Percentiles rank a stretch among this genome's conserved stretches.
Conservation (phyloP, 1,140 invertebrate species). For the Paracyclopina nana region DNA sequence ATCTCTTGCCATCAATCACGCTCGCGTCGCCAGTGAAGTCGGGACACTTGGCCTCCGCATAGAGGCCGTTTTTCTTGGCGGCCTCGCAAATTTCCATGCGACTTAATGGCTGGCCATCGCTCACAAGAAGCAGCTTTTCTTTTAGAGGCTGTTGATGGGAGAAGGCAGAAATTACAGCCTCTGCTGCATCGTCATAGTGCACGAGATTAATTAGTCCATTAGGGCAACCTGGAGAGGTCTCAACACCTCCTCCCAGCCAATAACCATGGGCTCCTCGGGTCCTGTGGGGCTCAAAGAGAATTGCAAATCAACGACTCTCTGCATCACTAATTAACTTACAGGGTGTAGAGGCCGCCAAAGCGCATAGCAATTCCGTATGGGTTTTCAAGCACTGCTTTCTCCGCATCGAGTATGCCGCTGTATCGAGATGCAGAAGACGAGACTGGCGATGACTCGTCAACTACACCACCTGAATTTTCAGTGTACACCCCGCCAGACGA, state of each 20-base stretch:
- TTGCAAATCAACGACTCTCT: too few relatives aligned
- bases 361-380: not conserved
- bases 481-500: not conserved
- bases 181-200: not conserved
- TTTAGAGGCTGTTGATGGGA: not conserved
- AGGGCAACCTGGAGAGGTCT: not conserved
- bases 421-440: not conserved
- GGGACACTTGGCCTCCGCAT: not conserved
- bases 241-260: not conserved
- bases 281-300: too few relatives aligned
- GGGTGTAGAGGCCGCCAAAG: not conserved
- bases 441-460: not conserved
- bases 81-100: not conserved
- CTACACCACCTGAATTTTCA: not conserved
- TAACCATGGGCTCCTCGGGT: not conserved
- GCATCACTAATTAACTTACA: too few relatives aligned
- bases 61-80: not conserved
- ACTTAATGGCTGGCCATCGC: not conserved
- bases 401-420: not conserved
- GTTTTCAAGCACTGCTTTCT: not conserved
- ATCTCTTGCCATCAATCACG: not conserved
- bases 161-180: not conserved
- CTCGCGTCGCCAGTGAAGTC: not conserved
- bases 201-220: not conserved
- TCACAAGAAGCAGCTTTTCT: not conserved